A percentile compares a stretch with the other conserved stretches of the same genome.
Conservation (phyloP, 2,888 invertebrate species). For the Lepidonotus clava region DNA sequence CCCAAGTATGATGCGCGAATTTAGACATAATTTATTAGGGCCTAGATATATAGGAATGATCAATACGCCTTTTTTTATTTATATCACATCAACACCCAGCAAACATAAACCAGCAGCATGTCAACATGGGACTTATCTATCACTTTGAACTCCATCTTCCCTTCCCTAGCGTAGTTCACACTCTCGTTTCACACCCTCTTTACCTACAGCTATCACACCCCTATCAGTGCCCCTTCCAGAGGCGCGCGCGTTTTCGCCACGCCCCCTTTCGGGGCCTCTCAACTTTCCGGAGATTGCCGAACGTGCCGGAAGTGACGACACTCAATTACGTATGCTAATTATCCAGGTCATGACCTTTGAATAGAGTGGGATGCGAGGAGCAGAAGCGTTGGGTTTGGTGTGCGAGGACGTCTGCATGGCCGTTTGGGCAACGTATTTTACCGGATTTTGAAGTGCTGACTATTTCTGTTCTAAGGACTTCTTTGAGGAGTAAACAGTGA, state of each 20-base stretch:
- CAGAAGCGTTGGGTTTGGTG: constrained; percentile 37
- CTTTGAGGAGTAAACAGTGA: neutral
- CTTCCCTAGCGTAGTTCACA: too few relatives aligned
- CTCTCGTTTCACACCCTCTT: too few relatives aligned
- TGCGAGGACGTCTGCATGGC: constrained; percentile 32
- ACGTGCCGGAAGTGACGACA: constrained; percentile 55
- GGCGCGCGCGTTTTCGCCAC: neutral
- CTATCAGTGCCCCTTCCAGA: neutral
- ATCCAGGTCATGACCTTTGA: constrained; percentile 55
- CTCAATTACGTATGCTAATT: constrained; percentile 56
- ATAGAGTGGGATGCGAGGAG: constrained; percentile 36
- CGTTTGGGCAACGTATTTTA: neutral
- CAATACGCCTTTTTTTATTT: too few relatives aligned
- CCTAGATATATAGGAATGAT: too few relatives aligned
- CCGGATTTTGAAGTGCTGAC: neutral
- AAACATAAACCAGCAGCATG: too few relatives aligned
- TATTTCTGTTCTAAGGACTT: neutral
- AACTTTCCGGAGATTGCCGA: constrained; percentile 29
- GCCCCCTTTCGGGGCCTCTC: neutral
- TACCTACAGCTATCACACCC: too few relatives aligned
- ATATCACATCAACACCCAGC: too few relatives aligned
- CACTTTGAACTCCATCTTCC: too few relatives aligned
- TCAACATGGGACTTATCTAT: too few relatives aligned
- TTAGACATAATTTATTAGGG: too few relatives aligned
- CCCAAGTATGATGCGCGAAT: too few relatives aligned